These are phyloP conservation scores for Phalacrocorax pelagicus DNA, from an alignment of 2,113 vertebrate species.

Conservation along the genomic window DNA sequence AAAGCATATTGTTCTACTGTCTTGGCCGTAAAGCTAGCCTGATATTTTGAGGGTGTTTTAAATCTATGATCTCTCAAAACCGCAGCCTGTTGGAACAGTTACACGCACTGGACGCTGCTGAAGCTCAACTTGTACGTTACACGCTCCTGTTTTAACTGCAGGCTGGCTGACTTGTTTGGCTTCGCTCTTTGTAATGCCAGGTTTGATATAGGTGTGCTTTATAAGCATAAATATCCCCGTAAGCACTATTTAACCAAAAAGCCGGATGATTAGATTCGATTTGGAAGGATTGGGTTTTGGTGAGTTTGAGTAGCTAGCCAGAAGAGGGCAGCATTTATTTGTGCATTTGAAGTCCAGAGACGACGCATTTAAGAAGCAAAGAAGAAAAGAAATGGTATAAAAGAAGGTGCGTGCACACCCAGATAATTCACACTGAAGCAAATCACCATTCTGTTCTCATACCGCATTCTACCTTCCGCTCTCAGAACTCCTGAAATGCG, in stretches of 20 bases:
- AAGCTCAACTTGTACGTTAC: background rate
- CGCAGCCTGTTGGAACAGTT: background rate
- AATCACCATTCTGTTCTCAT: background rate
- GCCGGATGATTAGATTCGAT: background rate
- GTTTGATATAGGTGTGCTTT: background rate
- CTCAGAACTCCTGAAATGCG: background rate
- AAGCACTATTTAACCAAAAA: background rate
- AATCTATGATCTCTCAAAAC: background rate
- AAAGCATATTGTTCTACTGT: background rate
- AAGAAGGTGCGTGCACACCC: background rate
- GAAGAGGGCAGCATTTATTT: conserved; percentile 71
- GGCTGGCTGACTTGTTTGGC: background rate
- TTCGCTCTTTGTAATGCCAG: background rate
- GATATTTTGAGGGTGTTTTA: background rate
- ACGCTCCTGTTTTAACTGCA: rapidly evolving
- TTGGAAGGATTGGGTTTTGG: background rate
- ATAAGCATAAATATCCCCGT: background rate
- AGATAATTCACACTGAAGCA: background rate
- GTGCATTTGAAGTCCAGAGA: background rate
- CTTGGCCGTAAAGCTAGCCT: background rate
- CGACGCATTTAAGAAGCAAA: background rate
- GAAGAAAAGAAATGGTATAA: background rate
- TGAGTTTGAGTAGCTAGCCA: conserved; percentile 21
- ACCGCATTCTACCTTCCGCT: background rate
- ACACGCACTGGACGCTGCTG: background rate